phyloP scores from a whole-genome alignment of 2,888 invertebrate genomes.

The Quadriops clusia region DNA sequence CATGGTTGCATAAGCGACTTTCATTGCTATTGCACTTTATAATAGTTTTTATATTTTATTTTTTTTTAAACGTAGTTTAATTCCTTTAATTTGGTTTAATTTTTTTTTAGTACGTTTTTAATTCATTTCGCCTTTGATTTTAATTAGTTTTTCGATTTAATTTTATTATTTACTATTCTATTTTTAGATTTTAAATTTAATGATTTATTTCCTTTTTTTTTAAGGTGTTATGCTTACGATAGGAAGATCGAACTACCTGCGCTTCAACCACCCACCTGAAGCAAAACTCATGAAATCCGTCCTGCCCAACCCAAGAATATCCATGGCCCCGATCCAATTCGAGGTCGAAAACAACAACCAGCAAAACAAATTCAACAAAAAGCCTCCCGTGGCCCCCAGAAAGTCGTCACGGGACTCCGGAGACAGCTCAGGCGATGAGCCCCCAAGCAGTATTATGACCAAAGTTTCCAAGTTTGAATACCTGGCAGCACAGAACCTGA shows the following conservation, averaged over 20 bases:
- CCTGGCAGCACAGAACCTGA: constrained; percentile 53
- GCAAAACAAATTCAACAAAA: constrained; percentile 40
- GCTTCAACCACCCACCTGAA: constrained; percentile 87
- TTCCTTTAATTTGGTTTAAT: no score
- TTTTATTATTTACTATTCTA: no score
- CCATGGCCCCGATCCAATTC: constrained; percentile 68
- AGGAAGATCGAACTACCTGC: constrained; percentile 81
- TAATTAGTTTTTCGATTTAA: no score
- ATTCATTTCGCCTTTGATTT: no score
- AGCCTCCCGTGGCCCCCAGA: constrained; percentile 53
- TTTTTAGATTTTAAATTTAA: no score
- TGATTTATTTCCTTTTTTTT: constrained; percentile 25
- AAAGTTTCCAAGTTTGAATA: constrained; percentile 74
- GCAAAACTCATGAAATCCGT: constrained; percentile 79
- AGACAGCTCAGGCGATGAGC: constrained; percentile 43
- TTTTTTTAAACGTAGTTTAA: no score
- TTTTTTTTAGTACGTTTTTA: no score
- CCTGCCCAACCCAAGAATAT: constrained; percentile 62
- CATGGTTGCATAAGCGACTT: no score
- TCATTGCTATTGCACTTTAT: no score
- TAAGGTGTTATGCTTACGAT: constrained; percentile 84
- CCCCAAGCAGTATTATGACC: constrained; percentile 51
- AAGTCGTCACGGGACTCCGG: constrained; percentile 38
- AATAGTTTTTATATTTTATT: no score
- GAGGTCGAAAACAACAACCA: constrained; percentile 30